Conservation (phyloP, 2,113 vertebrate genomes). For the Catharus bicknelli region DNA sequence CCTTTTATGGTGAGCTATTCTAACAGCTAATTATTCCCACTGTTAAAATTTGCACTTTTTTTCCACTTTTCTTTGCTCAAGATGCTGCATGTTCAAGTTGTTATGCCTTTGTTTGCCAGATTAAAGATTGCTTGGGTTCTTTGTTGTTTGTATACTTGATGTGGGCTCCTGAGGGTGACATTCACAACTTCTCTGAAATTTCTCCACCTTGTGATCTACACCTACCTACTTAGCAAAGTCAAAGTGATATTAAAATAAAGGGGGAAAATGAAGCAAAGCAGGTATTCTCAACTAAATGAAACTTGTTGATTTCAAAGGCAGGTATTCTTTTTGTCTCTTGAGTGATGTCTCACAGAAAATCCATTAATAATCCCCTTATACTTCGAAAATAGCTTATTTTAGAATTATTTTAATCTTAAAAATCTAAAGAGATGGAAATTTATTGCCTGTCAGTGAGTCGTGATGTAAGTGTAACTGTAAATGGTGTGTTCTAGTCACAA, state of each 20-base stretch:
- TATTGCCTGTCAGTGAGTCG: not conserved
- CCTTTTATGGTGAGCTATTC: not conserved
- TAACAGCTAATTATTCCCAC: not conserved
- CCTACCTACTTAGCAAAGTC: not conserved
- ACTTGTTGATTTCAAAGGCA: not conserved
- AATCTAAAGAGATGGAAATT: not conserved
- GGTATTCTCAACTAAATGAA: not conserved
- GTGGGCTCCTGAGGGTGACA: not conserved
- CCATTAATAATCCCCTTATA: not conserved
- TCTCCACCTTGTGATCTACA: not conserved
- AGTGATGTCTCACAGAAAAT: not conserved
- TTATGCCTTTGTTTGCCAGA: not conserved
- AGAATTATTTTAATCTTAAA: not conserved
- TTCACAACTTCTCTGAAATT: not conserved
- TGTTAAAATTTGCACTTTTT: constrained; percentile 3
- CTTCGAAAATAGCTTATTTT: not conserved
- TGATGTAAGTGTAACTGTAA: not conserved
- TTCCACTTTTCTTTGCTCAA: not conserved
- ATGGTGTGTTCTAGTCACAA: not conserved
- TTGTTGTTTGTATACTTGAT: not conserved
- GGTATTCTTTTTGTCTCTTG: not conserved
- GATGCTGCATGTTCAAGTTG: not conserved
- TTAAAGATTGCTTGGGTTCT: not conserved
- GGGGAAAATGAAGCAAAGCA: not conserved
- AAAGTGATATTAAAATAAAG: not conserved